Conservation (phyloP, 2,797 vertebrate genomes). For the Sebastes steindachneri region DNA sequence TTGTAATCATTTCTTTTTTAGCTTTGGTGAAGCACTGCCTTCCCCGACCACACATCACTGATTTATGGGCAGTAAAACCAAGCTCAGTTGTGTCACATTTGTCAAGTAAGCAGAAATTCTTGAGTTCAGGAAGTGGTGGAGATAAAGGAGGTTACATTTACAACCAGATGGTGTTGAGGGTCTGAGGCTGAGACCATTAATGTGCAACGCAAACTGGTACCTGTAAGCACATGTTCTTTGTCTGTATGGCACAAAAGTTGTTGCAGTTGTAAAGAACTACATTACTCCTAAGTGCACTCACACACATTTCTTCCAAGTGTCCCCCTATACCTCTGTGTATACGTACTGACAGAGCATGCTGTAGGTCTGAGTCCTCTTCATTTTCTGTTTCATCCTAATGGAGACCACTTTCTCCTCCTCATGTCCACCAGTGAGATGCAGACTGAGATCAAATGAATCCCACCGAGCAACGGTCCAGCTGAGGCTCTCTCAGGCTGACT, state of each 20-base stretch:
- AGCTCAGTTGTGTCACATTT: background rate
- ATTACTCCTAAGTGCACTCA: background rate
- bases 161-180: background rate
- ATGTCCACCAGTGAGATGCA: conserved; percentile 52
- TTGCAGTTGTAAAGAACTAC: background rate
- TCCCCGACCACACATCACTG: background rate
- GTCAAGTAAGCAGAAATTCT: background rate
- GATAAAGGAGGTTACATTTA: background rate
- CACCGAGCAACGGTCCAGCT: conserved; percentile 15
- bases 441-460: conserved; percentile 52
- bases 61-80: background rate
- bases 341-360: conserved; percentile 30
- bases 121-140: background rate
- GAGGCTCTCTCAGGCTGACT: conserved; percentile 13
- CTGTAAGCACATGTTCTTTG: background rate
- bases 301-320: background rate
- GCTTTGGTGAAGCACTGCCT: background rate
- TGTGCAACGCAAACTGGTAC: background rate
- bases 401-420: conserved; percentile 34
- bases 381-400: conserved; percentile 60
- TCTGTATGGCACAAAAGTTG: background rate
- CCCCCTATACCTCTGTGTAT: background rate
- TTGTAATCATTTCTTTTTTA: background rate
- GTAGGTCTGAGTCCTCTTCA: conserved; percentile 39
- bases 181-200: background rate